A percentile compares a stretch with the other conserved stretches of the same genome.
Evolutionary conservation across 2,888 invertebrate genomes (phyloP).

Genomic region (Tholera decimalis): DNA sequence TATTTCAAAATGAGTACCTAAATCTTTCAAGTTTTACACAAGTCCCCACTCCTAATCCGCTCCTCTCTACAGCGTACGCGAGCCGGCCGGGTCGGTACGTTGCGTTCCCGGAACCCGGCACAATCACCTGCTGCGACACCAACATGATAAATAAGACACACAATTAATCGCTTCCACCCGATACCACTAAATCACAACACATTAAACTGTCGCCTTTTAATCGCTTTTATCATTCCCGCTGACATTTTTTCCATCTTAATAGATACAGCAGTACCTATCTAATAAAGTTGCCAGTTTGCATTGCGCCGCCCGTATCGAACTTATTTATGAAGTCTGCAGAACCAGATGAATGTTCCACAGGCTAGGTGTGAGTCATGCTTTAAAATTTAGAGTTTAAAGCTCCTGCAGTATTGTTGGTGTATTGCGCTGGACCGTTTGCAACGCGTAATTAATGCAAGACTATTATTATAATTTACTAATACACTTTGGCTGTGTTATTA

Average conservation of each 20-base stretch:
- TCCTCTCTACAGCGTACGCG: constrained; percentile 47
- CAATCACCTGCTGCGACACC: constrained; percentile 87
- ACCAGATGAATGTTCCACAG: constrained; percentile 58
- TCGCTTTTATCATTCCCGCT: constrained; percentile 76
- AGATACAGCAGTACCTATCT: constrained; percentile 64
- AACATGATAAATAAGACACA: constrained; percentile 87
- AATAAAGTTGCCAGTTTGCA: constrained; percentile 80
- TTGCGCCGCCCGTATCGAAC: constrained; percentile 75
- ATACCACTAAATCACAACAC: constrained; percentile 81
- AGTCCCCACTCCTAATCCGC: constrained; percentile 50
- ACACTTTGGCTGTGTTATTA: constrained; percentile 55
- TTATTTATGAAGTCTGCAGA: constrained; percentile 76
- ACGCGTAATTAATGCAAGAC: constrained; percentile 60
- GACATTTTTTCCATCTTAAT: constrained; percentile 69
- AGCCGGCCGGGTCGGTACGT: constrained; percentile 42
- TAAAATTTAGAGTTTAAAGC: constrained; percentile 63
- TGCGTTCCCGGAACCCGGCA: constrained; percentile 78
- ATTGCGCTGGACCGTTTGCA: constrained; percentile 52
- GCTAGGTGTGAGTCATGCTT: constrained; percentile 62
- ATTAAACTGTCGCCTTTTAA: constrained; percentile 82
- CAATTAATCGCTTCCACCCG: constrained; percentile 88
- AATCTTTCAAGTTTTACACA: not conserved
- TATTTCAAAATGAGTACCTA: too few relatives aligned
- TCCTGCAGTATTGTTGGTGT: constrained; percentile 58
- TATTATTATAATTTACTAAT: constrained; percentile 61